These are phyloP conservation scores for human (Homo sapiens) DNA, from an alignment of 2,113 vertebrate genomes.

Conservation along the genomic window GRCh38 chr18:28406001-28406500, in stretches of 20 bases:
- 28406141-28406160: neutral
- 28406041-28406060: neutral
- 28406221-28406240: slow-evolving; percentile 13
- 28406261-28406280: neutral
- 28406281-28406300: neutral
- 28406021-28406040: neutral
- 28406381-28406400: neutral
- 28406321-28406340: slow-evolving; percentile 44
- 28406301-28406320: slow-evolving; percentile 19
- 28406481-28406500: neutral
- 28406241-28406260: neutral
- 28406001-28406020: neutral
- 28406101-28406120: slow-evolving; percentile 35
- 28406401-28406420: neutral
- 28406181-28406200: neutral
- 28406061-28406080: slow-evolving; percentile 21
- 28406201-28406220: neutral
- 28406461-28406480: neutral
- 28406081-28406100: slow-evolving; percentile 31
- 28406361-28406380: slow-evolving; percentile 40
- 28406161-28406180: neutral
- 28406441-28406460: neutral
- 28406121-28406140: neutral
- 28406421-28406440: neutral
- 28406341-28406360: slow-evolving; percentile 4